These are phyloP conservation scores for Caloenas nicobarica DNA, from an alignment of 2,113 vertebrate species.

Conservation along the genomic window DNA sequence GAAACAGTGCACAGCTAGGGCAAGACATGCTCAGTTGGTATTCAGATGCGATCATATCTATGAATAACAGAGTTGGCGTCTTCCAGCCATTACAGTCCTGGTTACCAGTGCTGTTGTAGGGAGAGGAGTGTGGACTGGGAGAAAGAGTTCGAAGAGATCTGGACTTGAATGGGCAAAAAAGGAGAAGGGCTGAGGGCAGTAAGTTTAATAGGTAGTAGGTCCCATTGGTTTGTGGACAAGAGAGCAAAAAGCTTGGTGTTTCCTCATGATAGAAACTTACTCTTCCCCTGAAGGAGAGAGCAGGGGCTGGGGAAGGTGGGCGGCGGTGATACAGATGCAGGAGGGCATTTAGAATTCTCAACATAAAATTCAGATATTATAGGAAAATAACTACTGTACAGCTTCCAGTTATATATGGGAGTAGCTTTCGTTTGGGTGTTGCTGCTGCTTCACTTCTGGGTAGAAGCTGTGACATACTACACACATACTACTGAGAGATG, in stretches of 20 bases:
- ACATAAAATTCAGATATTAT: neutral
- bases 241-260: neutral
- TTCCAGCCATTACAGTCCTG: neutral
- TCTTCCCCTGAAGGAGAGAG: neutral
- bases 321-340: neutral
- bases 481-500: neutral
- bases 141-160: neutral
- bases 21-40: neutral
- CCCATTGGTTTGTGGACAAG: neutral
- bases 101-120: neutral
- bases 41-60: neutral
- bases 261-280: neutral
- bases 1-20: neutral
- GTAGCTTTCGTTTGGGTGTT: neutral
- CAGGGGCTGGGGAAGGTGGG: neutral
- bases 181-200: neutral
- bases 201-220: neutral
- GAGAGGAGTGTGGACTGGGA: neutral
- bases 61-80: neutral
- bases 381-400: neutral
- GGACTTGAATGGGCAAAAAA: neutral
- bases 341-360: neutral
- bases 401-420: neutral
- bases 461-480: neutral
- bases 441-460: neutral